Percentiles rank a stretch among this genome's conserved stretches.
These are phyloP conservation scores for Garrulus glandarius DNA, from an alignment of 2,797 vertebrate species.

Conservation along the genomic window DNA sequence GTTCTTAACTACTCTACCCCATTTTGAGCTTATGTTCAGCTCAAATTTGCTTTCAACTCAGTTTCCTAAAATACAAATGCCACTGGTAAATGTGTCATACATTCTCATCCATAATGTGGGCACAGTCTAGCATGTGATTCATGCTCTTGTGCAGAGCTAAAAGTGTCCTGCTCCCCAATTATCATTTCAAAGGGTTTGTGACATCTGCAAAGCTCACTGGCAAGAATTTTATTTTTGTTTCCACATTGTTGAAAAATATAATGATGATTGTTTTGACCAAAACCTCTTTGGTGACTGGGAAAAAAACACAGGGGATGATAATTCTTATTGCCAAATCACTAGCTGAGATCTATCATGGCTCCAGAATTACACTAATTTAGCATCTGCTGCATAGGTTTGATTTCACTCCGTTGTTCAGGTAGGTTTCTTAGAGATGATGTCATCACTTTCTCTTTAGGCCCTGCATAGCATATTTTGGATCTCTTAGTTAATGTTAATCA, in stretches of 20 bases:
- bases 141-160: neutral
- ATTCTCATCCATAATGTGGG: constrained; percentile 9
- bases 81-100: constrained; percentile 39
- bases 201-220: neutral
- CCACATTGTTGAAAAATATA: neutral
- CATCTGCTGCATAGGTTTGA: neutral
- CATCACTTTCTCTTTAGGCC: neutral
- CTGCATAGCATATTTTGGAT: neutral
- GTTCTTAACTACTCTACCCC: neutral
- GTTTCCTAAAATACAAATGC: constrained; percentile 52
- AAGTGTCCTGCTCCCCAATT: neutral
- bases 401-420: neutral
- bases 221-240: neutral
- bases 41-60: constrained; percentile 1
- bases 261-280: neutral
- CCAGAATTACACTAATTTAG: neutral
- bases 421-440: neutral
- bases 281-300: neutral
- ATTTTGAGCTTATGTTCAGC: constrained; percentile 12
- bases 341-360: neutral
- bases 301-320: neutral
- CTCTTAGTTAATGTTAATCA: neutral
- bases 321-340: neutral
- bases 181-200: neutral
- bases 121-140: constrained; percentile 61